These are phyloP conservation scores for Actenoides lindsayi DNA, from an alignment of 2,113 vertebrate genomes.

Conservation along the genomic window DNA sequence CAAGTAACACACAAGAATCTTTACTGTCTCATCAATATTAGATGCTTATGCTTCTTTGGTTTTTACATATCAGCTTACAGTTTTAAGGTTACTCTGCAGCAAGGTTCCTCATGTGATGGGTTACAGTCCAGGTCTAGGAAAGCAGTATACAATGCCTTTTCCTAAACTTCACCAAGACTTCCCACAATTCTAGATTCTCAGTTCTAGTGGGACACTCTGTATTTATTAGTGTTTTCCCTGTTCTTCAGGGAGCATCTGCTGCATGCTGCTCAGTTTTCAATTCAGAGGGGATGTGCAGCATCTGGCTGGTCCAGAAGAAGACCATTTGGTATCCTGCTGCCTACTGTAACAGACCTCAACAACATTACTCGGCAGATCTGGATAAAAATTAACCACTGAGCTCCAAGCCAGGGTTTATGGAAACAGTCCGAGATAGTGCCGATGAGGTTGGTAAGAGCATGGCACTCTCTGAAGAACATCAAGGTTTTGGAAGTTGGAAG, in stretches of 20 bases:
- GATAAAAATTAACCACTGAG: neutral
- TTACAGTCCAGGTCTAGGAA: neutral
- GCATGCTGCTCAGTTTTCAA: neutral
- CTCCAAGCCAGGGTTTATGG: neutral
- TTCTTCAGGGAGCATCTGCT: neutral
- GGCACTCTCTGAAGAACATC: neutral
- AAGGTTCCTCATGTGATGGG: neutral
- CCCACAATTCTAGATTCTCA: neutral
- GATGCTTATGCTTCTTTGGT: neutral
- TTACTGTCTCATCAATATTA: neutral
- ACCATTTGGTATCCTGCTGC: conserved; percentile 11
- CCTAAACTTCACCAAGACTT: neutral
- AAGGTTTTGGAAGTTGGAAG: neutral
- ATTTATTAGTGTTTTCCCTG: neutral
- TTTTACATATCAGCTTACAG: neutral
- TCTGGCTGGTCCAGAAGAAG: conserved; percentile 14
- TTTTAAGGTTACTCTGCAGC: neutral
- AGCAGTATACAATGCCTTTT: neutral
- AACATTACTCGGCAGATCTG: neutral
- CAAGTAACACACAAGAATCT: neutral
- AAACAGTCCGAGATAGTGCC: neutral
- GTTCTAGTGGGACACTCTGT: neutral
- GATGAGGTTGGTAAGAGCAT: neutral
- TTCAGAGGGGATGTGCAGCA: neutral
- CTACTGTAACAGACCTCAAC: neutral